Evolutionary conservation across 2,113 vertebrate species (phyloP).

Genomic region (Panthera leo): DNA sequence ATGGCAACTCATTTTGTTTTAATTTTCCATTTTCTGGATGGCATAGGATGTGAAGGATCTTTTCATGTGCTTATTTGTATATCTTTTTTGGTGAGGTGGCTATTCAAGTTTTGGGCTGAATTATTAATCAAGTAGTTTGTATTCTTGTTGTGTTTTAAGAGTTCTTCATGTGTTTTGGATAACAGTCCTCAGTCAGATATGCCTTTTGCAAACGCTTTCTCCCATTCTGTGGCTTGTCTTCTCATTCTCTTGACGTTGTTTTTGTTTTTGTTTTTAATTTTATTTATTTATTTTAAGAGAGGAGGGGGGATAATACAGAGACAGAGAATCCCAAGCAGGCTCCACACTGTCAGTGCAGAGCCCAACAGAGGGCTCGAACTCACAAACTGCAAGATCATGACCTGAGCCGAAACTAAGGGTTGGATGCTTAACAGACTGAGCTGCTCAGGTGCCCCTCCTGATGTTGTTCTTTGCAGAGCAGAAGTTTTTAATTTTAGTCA

Average conservation of each 20-base stretch:
- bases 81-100: not conserved
- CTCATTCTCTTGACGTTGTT: not conserved
- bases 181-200: not conserved
- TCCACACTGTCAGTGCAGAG: too few relatives aligned
- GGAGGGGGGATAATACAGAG: too few relatives aligned
- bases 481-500: slow-evolving; percentile 17
- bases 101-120: not conserved
- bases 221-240: not conserved
- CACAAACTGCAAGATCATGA: too few relatives aligned
- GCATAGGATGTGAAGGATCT: not conserved
- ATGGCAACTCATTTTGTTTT: not conserved
- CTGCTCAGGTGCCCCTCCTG: too few relatives aligned
- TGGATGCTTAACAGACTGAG: too few relatives aligned
- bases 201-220: not conserved
- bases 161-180: not conserved
- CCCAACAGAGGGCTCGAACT: too few relatives aligned
- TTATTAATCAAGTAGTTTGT: not conserved
- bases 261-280: not conserved
- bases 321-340: too few relatives aligned
- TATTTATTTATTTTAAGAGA: too few relatives aligned
- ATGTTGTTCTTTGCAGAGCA: not conserved
- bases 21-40: not conserved
- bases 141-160: not conserved
- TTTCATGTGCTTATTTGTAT: not conserved
- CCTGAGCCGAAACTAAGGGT: too few relatives aligned